Evolutionary conservation across 2,888 invertebrate species (phyloP), one percentile per base, ranked within the genome.

Genomic region (Himalopsyche kuldschensis): DNA sequence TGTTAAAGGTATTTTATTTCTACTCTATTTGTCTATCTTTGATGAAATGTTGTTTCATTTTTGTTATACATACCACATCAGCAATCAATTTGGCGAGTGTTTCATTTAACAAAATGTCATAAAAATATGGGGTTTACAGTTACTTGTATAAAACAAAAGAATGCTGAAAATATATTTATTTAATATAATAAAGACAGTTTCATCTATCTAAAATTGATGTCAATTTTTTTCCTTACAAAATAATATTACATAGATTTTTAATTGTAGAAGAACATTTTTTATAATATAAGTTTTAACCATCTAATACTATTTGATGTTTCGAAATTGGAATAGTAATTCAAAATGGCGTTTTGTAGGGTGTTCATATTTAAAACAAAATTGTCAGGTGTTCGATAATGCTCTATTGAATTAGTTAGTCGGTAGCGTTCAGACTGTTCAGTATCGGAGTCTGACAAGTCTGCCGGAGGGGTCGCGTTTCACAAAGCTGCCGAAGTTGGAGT

Each of bases 401-500:
- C 24, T 77, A 41, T 35, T 77, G 32, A 41, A 77, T 75, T 32
- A 32, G 20, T 3, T 75, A n/a, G 75, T 75, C 10, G 75, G 5
- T 20, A n/a, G 20, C 32, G 75, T 32, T 41, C 41, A 41, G 41
- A 41, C 41, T 55, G 55, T 55, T 55, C 55, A 55, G 20, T 55
- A 55, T 10, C 55, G 55, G 75, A 31, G 75, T 30, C 31, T 32
- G 75, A 30, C 17, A 3, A 32, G 55, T 55, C 55, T 55, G 48
- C 69, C 79, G 75, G 80, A 78, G 27, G 79, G 78, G 80, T 81
- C 82, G 75, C 90, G 87, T 87, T 92, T 92, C 79, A 89, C 89
- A 87, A 92, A 92, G 55, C 89, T 89, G 84, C 89, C 89, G 87
- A 91, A 91, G 6, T 90, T 90, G 41, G 88, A 88, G 48, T 90